Evolutionary conservation across 2,113 vertebrate species (phyloP).

Genomic region (Cryptoleucopteryx plumbea): DNA sequence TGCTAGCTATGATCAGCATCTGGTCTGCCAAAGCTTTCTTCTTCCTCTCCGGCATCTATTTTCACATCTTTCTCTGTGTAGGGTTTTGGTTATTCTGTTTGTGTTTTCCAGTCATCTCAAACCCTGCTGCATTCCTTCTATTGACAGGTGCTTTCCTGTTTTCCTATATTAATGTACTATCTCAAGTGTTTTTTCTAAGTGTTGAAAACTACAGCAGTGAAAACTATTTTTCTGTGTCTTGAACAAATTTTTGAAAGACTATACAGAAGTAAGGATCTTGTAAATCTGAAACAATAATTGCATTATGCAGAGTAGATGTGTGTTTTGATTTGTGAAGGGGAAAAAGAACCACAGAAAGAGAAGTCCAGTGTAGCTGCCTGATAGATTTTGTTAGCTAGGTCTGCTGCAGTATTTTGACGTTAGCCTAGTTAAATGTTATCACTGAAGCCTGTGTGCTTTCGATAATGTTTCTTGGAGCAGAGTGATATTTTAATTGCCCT

Average conservation of each 20-base stretch:
- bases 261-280: neutral
- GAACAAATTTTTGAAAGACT: neutral
- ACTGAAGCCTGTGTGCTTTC: neutral
- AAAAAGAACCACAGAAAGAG: neutral
- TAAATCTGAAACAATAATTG: neutral
- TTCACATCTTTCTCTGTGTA: neutral
- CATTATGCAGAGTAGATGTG: neutral
- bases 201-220: neutral
- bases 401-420: neutral
- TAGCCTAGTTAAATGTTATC: neutral
- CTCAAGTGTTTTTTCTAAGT: neutral
- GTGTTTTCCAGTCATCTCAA: neutral
- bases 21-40: neutral
- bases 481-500: constrained; percentile 26
- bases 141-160: neutral
- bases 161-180: neutral
- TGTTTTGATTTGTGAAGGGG: neutral
- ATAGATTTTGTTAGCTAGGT: neutral
- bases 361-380: neutral
- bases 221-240: neutral
- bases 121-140: neutral
- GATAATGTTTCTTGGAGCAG: neutral
- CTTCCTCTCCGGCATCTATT: neutral
- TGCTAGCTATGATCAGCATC: neutral
- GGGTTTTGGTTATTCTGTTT: neutral